Percentiles rank a stretch among this genome's conserved stretches.
phyloP scores from a whole-genome alignment of 2,888 invertebrate genomes.

The Microctonus aethiopoides region DNA sequence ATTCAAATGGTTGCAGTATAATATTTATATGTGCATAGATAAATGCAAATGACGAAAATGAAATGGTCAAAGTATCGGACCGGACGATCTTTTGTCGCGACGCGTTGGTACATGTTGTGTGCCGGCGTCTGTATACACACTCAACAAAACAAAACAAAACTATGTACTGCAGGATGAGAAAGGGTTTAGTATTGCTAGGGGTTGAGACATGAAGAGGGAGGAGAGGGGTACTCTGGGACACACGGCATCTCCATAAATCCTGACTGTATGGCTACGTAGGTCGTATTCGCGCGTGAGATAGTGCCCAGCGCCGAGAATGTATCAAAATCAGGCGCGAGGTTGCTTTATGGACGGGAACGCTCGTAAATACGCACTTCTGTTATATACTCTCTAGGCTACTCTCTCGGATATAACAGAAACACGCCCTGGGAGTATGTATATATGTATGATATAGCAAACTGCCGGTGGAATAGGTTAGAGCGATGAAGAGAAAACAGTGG shows the following conservation, averaged over 20 bases:
- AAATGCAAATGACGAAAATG: constrained; percentile 10
- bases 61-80: constrained; percentile 24
- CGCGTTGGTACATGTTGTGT: constrained; percentile 32
- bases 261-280: constrained; percentile 62
- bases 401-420: constrained; percentile 21
- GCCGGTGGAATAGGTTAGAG: constrained; percentile 53
- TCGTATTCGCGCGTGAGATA: constrained; percentile 68
- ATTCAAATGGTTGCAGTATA: background rate
- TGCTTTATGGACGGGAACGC: constrained; percentile 68
- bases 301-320: constrained; percentile 65
- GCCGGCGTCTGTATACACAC: background rate
- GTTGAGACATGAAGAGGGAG: background rate
- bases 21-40: background rate
- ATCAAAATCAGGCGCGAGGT: constrained; percentile 68
- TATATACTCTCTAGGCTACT: constrained; percentile 44
- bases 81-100: constrained; percentile 15
- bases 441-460: constrained; percentile 33
- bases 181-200: background rate
- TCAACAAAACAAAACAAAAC: constrained; percentile 48
- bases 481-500: constrained; percentile 57
- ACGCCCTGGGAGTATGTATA: constrained; percentile 15
- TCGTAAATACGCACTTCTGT: constrained; percentile 68
- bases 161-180: constrained; percentile 46
- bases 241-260: constrained; percentile 64
- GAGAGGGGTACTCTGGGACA: constrained; percentile 30